These are phyloP conservation scores for Actinopyga echinites DNA, from an alignment of 53 echinoderm and acorn worm genomes.

Conservation along the genomic window DNA sequence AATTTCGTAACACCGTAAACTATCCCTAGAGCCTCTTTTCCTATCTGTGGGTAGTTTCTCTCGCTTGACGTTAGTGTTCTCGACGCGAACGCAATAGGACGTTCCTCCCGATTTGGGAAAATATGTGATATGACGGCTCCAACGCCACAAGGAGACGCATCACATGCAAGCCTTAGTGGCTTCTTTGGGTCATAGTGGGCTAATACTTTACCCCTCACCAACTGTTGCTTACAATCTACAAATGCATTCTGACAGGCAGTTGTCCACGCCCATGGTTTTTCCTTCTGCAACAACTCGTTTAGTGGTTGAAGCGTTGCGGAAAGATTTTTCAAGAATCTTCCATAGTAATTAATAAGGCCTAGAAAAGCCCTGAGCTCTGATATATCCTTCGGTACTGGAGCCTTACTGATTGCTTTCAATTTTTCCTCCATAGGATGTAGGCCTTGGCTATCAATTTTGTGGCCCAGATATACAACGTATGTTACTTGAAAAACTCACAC, in stretches of 20 bases:
- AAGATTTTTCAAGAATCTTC: slow-evolving; percentile 5
- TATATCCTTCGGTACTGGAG: slow-evolving; percentile 30
- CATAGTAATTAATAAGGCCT: slow-evolving; percentile 35
- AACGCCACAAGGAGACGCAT: too few relatives aligned
- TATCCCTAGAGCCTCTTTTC: slow-evolving; percentile 39
- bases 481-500: slow-evolving; percentile 34
- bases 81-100: too few relatives aligned
- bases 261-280: too few relatives aligned
- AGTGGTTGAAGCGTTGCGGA: neutral
- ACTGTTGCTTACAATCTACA: neutral
- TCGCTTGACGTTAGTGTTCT: too few relatives aligned
- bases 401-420: slow-evolving; percentile 22
- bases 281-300: slow-evolving; percentile 20
- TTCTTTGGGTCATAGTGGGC: too few relatives aligned
- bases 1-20: neutral
- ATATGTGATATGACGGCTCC: neutral
- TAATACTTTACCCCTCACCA: too few relatives aligned
- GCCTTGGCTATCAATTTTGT: slow-evolving; percentile 42
- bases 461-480: slow-evolving; percentile 45
- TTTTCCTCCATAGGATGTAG: slow-evolving; percentile 31
- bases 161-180: too few relatives aligned
- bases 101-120: neutral
- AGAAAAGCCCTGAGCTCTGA: slow-evolving; percentile 35
- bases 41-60: slow-evolving; percentile 47
- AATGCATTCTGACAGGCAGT: neutral